Base-by-base conservation (phyloP, 2,797 vertebrate genomes). In the Echeneis naucrates region DNA sequence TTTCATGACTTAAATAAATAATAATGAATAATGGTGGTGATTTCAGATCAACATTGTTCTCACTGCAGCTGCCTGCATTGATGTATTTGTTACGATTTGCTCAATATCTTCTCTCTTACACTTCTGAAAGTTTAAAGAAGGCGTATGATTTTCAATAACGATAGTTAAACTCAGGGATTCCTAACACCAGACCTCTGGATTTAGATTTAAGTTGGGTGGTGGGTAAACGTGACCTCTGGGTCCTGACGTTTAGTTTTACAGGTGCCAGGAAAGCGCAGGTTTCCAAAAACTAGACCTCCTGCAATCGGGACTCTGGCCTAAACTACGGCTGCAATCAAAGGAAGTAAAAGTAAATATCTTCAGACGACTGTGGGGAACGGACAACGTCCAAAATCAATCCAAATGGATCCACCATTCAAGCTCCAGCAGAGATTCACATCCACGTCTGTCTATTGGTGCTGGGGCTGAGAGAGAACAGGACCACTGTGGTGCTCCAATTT, bases 261-360 rank as follows among this genome's bases (percentile, higher is more conserved):
- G 44, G 19, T 63, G 56, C 13, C 33, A 13, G 27, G 2, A 4
- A 1, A 38, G n/a, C 11, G 21, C 1, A 14, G 2, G 14, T 51
- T 52, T 33, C 56, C 33, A n/a, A 58, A 62, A 69, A 56, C 26
- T 44, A 24, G n/a, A 24, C 47, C 35, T 53, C 33, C 68, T 63
- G 33, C 26, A 57, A 51, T 74, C 68, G 62, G 37, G 75, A 81
- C 50, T 85, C 61, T 50, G 65, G 68, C 35, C 9, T 35, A 9
- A 74, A 69, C 55, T 52, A 37, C 19, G 48, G 54, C 71, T 63
- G 73, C 63, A 12, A 47, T 37, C 19, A 54, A 69, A 76, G 8
- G 14, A 63, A 57, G 16, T 47, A 37, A 68, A 75, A 75, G 13
- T 23, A 50, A 50, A 45, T 16, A 45, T 38, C 13, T 56, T 76